phyloP scores from a whole-genome alignment of 2,797 vertebrate genomes.

The Anisognathus igniventris region DNA sequence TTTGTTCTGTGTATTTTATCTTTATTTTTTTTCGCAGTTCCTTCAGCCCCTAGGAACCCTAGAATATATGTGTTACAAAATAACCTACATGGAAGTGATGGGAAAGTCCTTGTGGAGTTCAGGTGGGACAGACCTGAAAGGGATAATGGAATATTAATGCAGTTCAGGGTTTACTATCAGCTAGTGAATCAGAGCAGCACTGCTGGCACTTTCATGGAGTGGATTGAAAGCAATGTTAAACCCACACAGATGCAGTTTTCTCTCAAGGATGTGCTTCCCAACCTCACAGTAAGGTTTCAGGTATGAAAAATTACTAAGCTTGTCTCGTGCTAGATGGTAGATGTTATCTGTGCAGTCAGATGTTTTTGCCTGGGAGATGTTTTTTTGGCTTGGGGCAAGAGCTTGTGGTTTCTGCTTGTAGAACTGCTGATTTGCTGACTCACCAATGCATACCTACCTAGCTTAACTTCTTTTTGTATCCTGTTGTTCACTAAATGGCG shows the following conservation, averaged over 20 bases:
- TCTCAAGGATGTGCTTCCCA: conserved; percentile 32
- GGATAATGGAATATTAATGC: conserved; percentile 62
- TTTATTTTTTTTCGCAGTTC: conserved; percentile 33
- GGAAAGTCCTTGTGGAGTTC: conserved; percentile 58
- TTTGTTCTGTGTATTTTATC: background rate
- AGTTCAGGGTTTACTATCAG: conserved; percentile 66
- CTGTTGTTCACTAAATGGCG: background rate
- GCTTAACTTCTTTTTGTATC: background rate
- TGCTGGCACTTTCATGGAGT: background rate
- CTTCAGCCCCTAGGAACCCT: conserved; percentile 65
- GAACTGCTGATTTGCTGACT: background rate
- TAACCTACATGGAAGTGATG: background rate
- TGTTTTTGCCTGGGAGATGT: background rate
- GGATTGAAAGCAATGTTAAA: conserved; percentile 6
- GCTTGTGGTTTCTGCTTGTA: background rate
- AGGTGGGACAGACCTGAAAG: conserved; percentile 70
- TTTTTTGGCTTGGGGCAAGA: background rate
- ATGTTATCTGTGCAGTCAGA: background rate
- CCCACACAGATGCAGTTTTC: conserved; percentile 24
- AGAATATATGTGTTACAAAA: conserved; percentile 60
- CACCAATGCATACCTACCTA: background rate
- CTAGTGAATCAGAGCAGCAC: conserved; percentile 30
- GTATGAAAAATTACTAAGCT: conserved; percentile 45
- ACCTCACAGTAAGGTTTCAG: conserved; percentile 65
- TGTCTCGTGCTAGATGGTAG: background rate